Percentiles rank a stretch among this genome's conserved stretches.
Evolutionary conservation across 1,140 invertebrate genomes (phyloP).

Genomic region (Dendrolimus punctatus): DNA sequence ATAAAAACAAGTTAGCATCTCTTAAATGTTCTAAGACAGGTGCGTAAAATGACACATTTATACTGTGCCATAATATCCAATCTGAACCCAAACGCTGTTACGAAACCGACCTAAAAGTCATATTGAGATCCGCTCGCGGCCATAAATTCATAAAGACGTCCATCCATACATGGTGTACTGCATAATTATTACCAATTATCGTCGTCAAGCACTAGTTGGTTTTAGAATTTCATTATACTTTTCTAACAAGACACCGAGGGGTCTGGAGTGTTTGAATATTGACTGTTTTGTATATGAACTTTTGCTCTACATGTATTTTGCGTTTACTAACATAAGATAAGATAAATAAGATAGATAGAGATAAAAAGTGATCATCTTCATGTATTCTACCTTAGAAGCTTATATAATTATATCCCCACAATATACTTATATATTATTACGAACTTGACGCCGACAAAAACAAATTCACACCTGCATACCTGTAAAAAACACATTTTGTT

Average conservation of each 20-base stretch:
- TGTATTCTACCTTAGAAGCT: no score
- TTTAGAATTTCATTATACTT: slow-evolving; percentile 21
- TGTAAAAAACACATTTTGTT: no score
- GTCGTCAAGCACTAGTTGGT: slow-evolving; percentile 25
- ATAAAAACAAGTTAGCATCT: no score
- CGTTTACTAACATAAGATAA: no score
- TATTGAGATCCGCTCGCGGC: slow-evolving; percentile 9
- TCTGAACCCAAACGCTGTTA: not conserved
- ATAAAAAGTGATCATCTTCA: no score
- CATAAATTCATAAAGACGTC: slow-evolving; percentile 20
- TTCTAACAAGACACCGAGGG: slow-evolving; percentile 9
- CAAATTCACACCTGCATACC: no score
- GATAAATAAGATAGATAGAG: no score
- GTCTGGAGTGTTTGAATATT: not conserved
- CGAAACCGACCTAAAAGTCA: slow-evolving; percentile 9
- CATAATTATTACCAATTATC: slow-evolving; percentile 34
- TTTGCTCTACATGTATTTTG: no score
- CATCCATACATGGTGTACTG: slow-evolving; percentile 23
- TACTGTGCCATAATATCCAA: slow-evolving; percentile 5
- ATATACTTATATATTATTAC: no score
- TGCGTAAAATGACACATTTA: slow-evolving; percentile 6
- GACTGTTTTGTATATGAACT: no score
- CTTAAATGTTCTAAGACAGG: slow-evolving; percentile 2
- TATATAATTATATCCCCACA: no score
- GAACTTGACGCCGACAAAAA: no score